Evolutionary conservation across 2,888 invertebrate genomes (phyloP).

Genomic region (Hydrotaea diabolus): DNA sequence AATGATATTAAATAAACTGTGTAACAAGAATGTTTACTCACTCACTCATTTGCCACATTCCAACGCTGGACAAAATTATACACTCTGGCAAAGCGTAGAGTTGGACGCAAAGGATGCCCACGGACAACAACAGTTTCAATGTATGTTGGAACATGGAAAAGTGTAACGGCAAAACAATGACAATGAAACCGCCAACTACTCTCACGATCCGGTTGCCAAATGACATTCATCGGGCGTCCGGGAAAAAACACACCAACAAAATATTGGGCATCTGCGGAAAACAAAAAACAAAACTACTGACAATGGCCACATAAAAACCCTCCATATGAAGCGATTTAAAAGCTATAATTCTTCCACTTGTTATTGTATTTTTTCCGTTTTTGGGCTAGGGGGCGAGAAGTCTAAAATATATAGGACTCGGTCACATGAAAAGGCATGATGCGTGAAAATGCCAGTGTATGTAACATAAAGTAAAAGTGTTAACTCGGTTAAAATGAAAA

Average conservation of each 20-base stretch:
- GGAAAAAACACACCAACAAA: background rate
- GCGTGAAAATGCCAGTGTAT: conserved; percentile 63
- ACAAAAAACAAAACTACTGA: background rate
- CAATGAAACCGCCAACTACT: conserved; percentile 61
- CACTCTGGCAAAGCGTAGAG: background rate
- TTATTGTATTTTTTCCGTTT: background rate
- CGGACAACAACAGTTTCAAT: background rate
- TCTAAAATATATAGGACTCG: conserved; percentile 46
- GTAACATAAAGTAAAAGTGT: conserved; percentile 64
- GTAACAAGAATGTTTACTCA: conserved; percentile 47
- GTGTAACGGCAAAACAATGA: conserved; percentile 54
- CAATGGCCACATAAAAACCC: conserved; percentile 14
- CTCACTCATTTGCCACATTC: conserved; percentile 19
- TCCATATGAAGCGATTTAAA: conserved; percentile 9
- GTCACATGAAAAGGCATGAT: conserved; percentile 60
- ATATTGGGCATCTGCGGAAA: background rate
- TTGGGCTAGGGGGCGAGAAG: background rate
- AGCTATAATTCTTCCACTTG: background rate
- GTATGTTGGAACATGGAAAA: background rate
- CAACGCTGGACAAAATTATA: conserved; percentile 33
- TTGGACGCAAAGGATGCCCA: background rate
- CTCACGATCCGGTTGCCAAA: conserved; percentile 3
- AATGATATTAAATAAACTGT: conserved; percentile 47
- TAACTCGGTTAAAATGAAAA: conserved; percentile 52
- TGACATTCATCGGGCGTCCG: background rate